Conservation (phyloP, 2,113 vertebrate species). For the Amia ocellicauda region DNA sequence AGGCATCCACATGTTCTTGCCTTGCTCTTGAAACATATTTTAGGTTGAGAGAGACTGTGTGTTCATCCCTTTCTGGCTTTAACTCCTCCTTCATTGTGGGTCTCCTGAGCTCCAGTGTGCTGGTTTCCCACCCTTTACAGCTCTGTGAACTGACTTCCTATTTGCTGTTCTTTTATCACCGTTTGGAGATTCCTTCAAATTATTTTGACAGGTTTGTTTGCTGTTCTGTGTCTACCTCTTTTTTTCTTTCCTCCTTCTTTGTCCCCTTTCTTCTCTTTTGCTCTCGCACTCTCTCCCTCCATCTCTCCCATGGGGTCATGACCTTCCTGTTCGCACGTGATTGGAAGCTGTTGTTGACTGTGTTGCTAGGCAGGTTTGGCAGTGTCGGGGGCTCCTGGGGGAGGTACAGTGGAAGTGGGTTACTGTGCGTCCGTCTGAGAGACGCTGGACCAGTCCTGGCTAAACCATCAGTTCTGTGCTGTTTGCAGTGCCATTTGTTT, state of each 20-base stretch:
- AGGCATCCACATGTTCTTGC: not conserved
- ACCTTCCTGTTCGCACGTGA: not conserved
- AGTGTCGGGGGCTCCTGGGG: not conserved
- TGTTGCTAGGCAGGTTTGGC: constrained; percentile 21
- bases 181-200: constrained; percentile 4
- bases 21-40: not conserved
- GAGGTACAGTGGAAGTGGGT: not conserved
- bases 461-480: too few species aligned
- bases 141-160: constrained; percentile 1
- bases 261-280: not conserved
- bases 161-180: constrained; percentile 29
- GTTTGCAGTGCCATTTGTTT: too few species aligned
- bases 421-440: not conserved
- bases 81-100: too few species aligned
- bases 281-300: not conserved
- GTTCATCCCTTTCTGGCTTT: too few species aligned
- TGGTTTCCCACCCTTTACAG: too few species aligned
- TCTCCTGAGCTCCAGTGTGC: too few species aligned
- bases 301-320: not conserved
- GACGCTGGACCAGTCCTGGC: not conserved
- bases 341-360: not conserved
- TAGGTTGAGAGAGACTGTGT: too few species aligned
- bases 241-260: not conserved
- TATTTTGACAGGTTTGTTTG: too few species aligned
- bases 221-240: not conserved